phyloP scores from a whole-genome alignment of 2,888 invertebrate genomes.

The Diplolepis rosae region DNA sequence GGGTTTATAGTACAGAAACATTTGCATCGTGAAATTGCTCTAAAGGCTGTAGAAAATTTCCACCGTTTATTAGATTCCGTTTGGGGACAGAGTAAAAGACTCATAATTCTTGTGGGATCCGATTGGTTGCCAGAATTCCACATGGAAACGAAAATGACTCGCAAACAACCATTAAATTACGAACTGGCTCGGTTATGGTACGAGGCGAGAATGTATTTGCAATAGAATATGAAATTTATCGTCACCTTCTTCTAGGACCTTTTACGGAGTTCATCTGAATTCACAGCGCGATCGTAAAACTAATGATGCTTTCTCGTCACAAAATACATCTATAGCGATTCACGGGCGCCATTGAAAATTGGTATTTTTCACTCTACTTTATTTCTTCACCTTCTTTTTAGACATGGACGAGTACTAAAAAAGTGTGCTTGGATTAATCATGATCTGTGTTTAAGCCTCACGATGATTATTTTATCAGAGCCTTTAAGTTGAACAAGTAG shows the following conservation, averaged over 20 bases:
- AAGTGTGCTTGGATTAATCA: slow-evolving; percentile 16
- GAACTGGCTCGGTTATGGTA: slow-evolving; percentile 29
- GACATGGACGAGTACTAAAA: too few relatives aligned
- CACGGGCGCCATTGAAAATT: slow-evolving; percentile 51
- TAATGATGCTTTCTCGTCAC: slow-evolving; percentile 56
- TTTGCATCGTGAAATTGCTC: background rate
- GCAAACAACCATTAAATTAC: slow-evolving; percentile 61
- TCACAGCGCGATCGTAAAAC: slow-evolving; percentile 61
- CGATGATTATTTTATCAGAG: background rate
- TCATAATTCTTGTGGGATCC: slow-evolving; percentile 16
- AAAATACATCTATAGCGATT: slow-evolving; percentile 44
- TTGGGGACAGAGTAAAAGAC: background rate
- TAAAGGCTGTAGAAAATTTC: background rate
- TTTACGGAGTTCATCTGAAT: slow-evolving; percentile 63
- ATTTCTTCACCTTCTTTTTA: slow-evolving; percentile 15
- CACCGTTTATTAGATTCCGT: background rate
- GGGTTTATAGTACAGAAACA: too few relatives aligned
- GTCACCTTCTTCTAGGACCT: slow-evolving; percentile 53
- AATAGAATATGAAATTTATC: slow-evolving; percentile 68
- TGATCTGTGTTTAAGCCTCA: too few relatives aligned
- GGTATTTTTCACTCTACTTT: slow-evolving; percentile 48
- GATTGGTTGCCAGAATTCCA: slow-evolving; percentile 5
- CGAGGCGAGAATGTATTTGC: slow-evolving; percentile 48
- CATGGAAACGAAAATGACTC: slow-evolving; percentile 42
- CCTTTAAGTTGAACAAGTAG: too few relatives aligned